A percentile compares a stretch with the other conserved stretches of the same genome.
These are phyloP conservation scores for Etia nguti DNA, from an alignment of 2,113 vertebrate genomes.

Conservation along the genomic window DNA sequence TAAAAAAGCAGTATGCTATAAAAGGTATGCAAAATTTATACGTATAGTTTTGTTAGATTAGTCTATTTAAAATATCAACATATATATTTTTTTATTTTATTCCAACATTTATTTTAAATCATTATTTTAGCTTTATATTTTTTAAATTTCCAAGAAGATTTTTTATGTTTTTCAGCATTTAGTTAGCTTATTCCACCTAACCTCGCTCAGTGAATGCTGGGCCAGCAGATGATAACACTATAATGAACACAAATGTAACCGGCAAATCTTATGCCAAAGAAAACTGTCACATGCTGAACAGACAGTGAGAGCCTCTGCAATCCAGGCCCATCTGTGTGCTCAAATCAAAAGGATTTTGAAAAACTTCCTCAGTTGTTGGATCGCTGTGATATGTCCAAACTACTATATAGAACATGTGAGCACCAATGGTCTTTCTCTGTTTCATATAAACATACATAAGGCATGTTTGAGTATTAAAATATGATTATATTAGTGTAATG, in stretches of 20 bases:
- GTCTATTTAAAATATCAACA: not conserved
- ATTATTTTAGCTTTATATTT: not conserved
- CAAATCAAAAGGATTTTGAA: not conserved
- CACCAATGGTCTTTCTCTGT: not conserved
- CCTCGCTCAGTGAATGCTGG: not conserved
- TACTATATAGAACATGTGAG: not conserved
- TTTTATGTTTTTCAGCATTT: not conserved
- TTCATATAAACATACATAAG: not conserved
- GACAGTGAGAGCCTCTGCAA: not conserved
- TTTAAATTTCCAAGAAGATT: not conserved
- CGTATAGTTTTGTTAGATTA: not conserved
- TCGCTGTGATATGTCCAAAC: not conserved
- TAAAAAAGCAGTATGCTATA: not conserved
- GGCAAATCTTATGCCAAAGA: not conserved
- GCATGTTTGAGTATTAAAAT: not conserved
- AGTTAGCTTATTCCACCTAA: not conserved
- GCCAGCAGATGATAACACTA: not conserved
- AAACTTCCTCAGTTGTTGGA: not conserved
- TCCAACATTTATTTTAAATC: not conserved
- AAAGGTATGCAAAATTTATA: not conserved
- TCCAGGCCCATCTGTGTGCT: not conserved
- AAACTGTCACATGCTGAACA: not conserved
- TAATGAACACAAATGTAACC: not conserved
- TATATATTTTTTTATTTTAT: not conserved
- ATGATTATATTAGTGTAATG: not conserved